phyloP scores from a whole-genome alignment of 2,888 invertebrate species.

The Ochropacha duplaris region DNA sequence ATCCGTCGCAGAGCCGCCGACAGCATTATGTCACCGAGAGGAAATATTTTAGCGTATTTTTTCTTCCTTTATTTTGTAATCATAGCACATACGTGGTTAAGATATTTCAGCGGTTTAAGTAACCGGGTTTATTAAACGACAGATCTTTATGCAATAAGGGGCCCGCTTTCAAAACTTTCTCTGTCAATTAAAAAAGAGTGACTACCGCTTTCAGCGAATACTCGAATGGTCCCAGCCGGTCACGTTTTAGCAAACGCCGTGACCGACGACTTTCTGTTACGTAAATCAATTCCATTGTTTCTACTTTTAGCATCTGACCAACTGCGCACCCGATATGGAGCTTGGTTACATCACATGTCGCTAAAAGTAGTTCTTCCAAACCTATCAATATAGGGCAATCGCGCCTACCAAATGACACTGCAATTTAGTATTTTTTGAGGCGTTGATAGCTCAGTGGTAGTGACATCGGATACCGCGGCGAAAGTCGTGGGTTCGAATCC shows the following conservation, averaged over 20 bases:
- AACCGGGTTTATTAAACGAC: neutral
- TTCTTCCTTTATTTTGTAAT: slow-evolving; percentile 7
- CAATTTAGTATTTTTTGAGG: too few species aligned
- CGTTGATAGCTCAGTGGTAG: too few species aligned
- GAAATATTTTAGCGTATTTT: slow-evolving; percentile 40
- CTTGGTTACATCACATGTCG: neutral
- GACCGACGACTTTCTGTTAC: slow-evolving; percentile 44
- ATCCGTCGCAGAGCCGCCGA: slow-evolving; percentile 41
- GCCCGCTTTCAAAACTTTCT: slow-evolving; percentile 65
- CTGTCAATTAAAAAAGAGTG: slow-evolving; percentile 57
- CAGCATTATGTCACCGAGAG: slow-evolving; percentile 54
- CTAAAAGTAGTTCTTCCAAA: neutral
- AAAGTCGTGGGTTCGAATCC: too few species aligned
- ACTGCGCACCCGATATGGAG: slow-evolving; percentile 22
- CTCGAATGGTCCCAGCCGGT: slow-evolving; percentile 23
- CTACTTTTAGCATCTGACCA: slow-evolving; percentile 32
- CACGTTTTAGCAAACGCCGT: slow-evolving; percentile 33
- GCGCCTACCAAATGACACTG: too few species aligned
- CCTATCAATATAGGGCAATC: neutral
- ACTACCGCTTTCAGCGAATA: slow-evolving; percentile 42
- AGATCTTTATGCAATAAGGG: slow-evolving; percentile 42
- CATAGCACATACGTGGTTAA: neutral
- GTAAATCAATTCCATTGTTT: slow-evolving; percentile 39
- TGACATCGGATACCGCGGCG: too few species aligned
- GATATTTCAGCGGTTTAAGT: neutral